Evolutionary conservation across 2,888 invertebrate species (phyloP).

Genomic region (Eristalis intricaria): DNA sequence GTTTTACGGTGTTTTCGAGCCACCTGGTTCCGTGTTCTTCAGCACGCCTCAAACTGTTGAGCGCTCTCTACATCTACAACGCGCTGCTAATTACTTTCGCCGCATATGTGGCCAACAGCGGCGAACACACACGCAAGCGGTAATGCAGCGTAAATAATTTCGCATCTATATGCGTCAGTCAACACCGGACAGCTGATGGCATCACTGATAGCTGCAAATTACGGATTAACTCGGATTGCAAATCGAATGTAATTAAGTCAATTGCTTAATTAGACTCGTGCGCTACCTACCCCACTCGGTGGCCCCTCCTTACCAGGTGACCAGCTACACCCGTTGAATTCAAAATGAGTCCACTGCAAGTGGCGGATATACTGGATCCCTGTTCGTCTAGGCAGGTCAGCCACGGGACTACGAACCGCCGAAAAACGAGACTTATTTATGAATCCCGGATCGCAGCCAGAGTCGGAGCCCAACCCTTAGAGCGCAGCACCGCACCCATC

Average conservation of each 20-base stretch:
- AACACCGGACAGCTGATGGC: conserved; percentile 50
- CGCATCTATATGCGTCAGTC: conserved; percentile 59
- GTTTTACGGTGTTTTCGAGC: conserved; percentile 41
- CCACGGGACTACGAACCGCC: neutral
- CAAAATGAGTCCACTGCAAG: conserved; percentile 14
- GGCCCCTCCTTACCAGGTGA: neutral
- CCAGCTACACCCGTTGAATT: conserved; percentile 13
- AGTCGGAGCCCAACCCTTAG: conserved; percentile 38
- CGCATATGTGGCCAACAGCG: neutral
- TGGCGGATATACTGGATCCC: conserved; percentile 6
- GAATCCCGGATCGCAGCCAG: neutral
- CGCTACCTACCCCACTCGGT: neutral
- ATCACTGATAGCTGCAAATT: conserved; percentile 40
- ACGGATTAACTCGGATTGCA: conserved; percentile 39
- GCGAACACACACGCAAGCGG: conserved; percentile 42
- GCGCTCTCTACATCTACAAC: conserved; percentile 25
- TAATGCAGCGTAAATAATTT: conserved; percentile 53
- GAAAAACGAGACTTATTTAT: conserved; percentile 13
- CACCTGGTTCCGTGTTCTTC: conserved; percentile 10
- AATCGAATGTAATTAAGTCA: conserved; percentile 56
- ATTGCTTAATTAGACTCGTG: conserved; percentile 56
- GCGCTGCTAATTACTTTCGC: conserved; percentile 44
- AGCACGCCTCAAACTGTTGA: neutral
- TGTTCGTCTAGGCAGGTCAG: conserved; percentile 9
- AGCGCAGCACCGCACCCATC: conserved; percentile 38